Percentiles rank a stretch among this genome's conserved stretches.
These are phyloP conservation scores for Lytechinus pictus DNA, from an alignment of 35 echinoderm and acorn worm genomes.

Conservation along the genomic window DNA sequence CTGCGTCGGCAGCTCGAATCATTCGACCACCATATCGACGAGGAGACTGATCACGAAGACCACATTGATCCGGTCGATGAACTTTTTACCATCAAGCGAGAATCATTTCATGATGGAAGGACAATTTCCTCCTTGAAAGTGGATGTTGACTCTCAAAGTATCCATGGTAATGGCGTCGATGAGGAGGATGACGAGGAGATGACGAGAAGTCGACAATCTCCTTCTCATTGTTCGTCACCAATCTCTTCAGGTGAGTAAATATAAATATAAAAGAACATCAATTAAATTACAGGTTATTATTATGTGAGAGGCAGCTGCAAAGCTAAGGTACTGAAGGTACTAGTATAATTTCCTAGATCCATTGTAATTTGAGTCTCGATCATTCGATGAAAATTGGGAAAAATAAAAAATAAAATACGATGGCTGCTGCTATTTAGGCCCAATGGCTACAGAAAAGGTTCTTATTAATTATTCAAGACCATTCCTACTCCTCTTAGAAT, in stretches of 20 bases:
- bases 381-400: no score
- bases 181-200: slow-evolving; percentile 28
- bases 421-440: no score
- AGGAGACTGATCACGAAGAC: not conserved
- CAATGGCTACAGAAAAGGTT: no score
- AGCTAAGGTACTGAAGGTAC: no score
- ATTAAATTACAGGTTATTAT: no score
- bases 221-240: slow-evolving; percentile 11
- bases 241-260: not conserved
- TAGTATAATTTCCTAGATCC: no score
- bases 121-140: not conserved
- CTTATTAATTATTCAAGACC: no score
- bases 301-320: no score
- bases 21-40: not conserved
- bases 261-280: not conserved
- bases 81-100: not conserved
- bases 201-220: not conserved
- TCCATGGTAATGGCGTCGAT: not conserved
- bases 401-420: no score
- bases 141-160: slow-evolving; percentile 25
- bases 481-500: no score
- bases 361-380: no score
- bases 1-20: not conserved
- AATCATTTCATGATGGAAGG: not conserved
- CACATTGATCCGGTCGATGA: not conserved